A percentile compares a stretch with the other conserved stretches of the same genome.
phyloP scores from a whole-genome alignment of 2,888 invertebrate genomes.

The Aquatica leii region DNA sequence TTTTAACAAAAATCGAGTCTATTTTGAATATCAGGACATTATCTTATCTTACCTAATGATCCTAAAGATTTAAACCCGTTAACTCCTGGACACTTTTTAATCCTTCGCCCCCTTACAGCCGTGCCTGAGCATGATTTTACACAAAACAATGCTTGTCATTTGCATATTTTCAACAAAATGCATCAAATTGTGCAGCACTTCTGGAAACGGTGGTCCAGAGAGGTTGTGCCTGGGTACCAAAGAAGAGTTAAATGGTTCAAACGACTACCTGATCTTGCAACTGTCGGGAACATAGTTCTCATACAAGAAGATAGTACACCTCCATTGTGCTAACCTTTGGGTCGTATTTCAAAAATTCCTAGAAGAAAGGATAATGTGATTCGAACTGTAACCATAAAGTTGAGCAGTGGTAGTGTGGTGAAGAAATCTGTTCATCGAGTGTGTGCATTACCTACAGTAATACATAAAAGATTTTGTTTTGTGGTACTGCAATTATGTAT shows the following conservation, averaged over 20 bases:
- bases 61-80: no score
- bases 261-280: neutral
- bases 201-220: neutral
- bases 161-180: neutral
- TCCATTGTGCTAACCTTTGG: neutral
- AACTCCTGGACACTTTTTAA: no score
- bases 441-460: neutral
- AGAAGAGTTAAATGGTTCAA: neutral
- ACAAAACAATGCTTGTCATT: no score
- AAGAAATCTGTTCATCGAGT: neutral
- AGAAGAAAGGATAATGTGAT: neutral
- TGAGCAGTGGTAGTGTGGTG: neutral
- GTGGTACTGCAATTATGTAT: no score
- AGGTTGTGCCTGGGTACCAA: constrained; percentile 1
- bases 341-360: neutral
- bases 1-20: no score
- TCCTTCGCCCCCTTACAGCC: no score
- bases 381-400: neutral
- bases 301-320: neutral
- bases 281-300: neutral
- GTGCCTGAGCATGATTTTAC: no score
- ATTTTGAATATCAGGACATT: no score
- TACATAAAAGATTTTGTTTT: no score
- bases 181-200: neutral
- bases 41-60: no score